Evolutionary conservation across 2,888 invertebrate genomes (phyloP), one percentile per base, ranked within the genome.

Genomic region (Drosophila monieri): DNA sequence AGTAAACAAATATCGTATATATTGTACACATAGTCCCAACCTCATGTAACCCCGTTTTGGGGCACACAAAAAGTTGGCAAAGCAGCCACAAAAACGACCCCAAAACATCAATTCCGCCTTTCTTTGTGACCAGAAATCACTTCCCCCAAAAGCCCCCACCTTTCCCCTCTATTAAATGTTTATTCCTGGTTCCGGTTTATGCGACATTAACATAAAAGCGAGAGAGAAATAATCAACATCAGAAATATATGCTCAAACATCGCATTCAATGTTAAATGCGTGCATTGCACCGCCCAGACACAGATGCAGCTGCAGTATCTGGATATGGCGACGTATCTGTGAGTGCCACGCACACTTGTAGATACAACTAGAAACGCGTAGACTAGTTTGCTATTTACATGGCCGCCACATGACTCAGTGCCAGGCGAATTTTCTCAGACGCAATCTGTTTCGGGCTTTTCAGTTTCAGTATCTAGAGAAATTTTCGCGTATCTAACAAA

Each of bases 151-250:
- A 35, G 6, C n/a, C 43, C 52, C 53, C 32, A 23, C 41, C 37
- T 44, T 35, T 62, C 18, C 23, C 52, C 14, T 37, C 55, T 10
- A 8, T 21, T 30, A 46, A 18, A 61, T 77, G 69, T 58, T 43
- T 39, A 69, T 64, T 53, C 69, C 76, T 56, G 67, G 75, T 83
- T 83, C 86, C 83, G 83, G 84, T 67, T 83, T 76, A 58, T 71
- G 74, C 47, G 49, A 49, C 61, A 80, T 80, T 74, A 69, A 74
- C 68, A 76, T 78, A 77, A 73, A 70, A 70, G 41, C 57, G 44
- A 72, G 51, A 52, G 64, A 69, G 49, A 54, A 35, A 48, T 48
- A 37, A 18, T 12, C 37, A 71, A 54, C 30, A 46, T 27, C 4
- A 48, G 32, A 65, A 35, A 48, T 53, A 48, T 43, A 74, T 80